These are phyloP conservation scores for Phania funesta DNA, from an alignment of 2,888 invertebrate genomes.

Conservation along the genomic window DNA sequence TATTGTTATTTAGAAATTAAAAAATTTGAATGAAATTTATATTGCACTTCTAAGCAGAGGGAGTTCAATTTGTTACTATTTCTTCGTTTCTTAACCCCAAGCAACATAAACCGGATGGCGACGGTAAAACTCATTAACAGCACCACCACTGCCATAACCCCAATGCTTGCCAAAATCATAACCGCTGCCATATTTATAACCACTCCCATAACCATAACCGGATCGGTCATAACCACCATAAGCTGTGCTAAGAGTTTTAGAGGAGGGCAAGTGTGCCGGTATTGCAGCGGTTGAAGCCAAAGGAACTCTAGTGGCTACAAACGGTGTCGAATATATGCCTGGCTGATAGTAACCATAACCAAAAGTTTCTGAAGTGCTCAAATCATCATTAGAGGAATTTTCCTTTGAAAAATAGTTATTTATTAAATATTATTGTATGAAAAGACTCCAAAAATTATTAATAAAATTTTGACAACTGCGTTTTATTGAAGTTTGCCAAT, in stretches of 20 bases:
- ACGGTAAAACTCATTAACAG: conserved; percentile 64
- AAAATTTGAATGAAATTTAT: neutral
- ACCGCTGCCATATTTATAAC: conserved; percentile 65
- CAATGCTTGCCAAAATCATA: conserved; percentile 68
- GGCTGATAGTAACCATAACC: conserved; percentile 72
- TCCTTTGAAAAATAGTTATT: conserved; percentile 14
- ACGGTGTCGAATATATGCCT: conserved; percentile 31
- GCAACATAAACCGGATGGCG: conserved; percentile 64
- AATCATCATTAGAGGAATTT: conserved; percentile 62
- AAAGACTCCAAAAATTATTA: neutral
- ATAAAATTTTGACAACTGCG: too few relatives aligned
- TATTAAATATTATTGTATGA: neutral
- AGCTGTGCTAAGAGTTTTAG: conserved; percentile 1
- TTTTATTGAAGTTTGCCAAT: too few relatives aligned
- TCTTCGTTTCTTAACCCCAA: conserved; percentile 50
- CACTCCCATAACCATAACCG: conserved; percentile 68
- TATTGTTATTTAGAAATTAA: conserved; percentile 4
- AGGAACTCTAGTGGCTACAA: neutral
- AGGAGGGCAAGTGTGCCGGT: conserved; percentile 19
- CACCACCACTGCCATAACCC: conserved; percentile 66
- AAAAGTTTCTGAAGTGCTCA: conserved; percentile 71
- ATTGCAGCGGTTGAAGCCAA: conserved; percentile 28
- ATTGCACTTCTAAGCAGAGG: conserved; percentile 27
- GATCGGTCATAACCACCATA: conserved; percentile 38
- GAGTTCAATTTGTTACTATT: neutral